Evolutionary conservation across 2,113 vertebrate species (phyloP), one percentile per base, ranked within the genome.

Genomic region (Syngnathus floridae): DNA sequence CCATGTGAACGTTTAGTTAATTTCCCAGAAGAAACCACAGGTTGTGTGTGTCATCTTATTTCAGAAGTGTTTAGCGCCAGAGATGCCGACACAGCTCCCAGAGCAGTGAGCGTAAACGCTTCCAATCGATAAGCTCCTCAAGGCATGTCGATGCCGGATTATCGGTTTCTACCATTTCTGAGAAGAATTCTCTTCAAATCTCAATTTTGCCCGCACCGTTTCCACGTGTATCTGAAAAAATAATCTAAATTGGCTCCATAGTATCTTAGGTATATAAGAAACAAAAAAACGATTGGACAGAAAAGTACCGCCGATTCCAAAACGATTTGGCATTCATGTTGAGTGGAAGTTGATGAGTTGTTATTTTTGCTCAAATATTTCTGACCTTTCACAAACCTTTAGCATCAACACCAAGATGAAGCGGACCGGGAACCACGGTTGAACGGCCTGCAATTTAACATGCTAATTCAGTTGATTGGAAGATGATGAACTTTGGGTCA

Each of bases 391-490:
- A 37, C 35, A 16, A 58, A 19, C 35, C 55, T 36, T 45, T 17
- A 37, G 16, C 22, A 37, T 37, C 55, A 58, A 19, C 55, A 37
- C 55, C 54, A 36, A 37, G 6, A 36, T 58, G 8, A 37, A 58
- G 55, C 55, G 37, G 55, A 57, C 56, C 35, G 7, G 16, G 31
- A 7, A 17, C 56, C 35, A n/a, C 26, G 19, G 35, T 35, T 58
- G 56, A 36, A 37, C 37, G 56, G 56, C 3, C 16, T 37, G 56
- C 56, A 58, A 58, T 58, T 58, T 58, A 19, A 58, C 56, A 58
- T 37, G 17, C 16, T 58, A 37, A 58, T 58, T 58, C 35, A 19
- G 35, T 37, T 58, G 56, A 58, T 58, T n/a, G 56, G 56, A 37
- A 58, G 35, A 58, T 37, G 56, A 58, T n/a, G 56, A 58, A 36